phyloP scores from a whole-genome alignment of 2,797 vertebrate species.

The Sebastes ruberrimus region DNA sequence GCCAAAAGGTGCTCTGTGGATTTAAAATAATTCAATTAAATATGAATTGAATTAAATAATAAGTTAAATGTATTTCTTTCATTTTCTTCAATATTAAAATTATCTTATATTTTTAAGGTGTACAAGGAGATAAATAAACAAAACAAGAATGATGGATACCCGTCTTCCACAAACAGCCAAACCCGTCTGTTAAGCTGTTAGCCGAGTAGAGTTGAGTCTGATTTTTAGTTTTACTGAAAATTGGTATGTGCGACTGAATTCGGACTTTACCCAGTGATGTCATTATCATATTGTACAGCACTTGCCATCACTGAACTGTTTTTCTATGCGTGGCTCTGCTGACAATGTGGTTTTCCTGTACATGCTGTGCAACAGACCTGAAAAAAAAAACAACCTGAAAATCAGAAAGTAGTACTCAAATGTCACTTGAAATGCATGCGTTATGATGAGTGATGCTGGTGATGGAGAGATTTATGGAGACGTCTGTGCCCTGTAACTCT shows the following conservation, averaged over 20 bases:
- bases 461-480: not conserved
- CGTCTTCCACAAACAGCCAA: too few species aligned
- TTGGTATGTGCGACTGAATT: not conserved
- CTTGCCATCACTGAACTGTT: not conserved
- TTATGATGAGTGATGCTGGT: not conserved
- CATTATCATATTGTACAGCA: not conserved
- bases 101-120: too few species aligned
- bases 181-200: too few species aligned
- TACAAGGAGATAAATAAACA: too few species aligned
- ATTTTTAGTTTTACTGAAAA: too few species aligned
- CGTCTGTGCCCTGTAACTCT: not conserved
- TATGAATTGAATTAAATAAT: too few species aligned
- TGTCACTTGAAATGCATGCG: not conserved
- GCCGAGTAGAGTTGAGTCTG: too few species aligned
- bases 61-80: too few species aligned
- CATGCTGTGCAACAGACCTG: not conserved
- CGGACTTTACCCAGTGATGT: conserved; percentile 10
- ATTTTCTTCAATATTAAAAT: too few species aligned
- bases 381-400: not conserved
- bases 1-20: too few species aligned
- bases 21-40: too few species aligned
- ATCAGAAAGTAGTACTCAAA: not conserved
- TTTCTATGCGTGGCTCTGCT: not conserved
- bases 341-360: conserved; percentile 45
- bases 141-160: too few species aligned